Evolutionary conservation across 2,797 vertebrate species (phyloP).

Genomic region (Acanthurus leucopareius): DNA sequence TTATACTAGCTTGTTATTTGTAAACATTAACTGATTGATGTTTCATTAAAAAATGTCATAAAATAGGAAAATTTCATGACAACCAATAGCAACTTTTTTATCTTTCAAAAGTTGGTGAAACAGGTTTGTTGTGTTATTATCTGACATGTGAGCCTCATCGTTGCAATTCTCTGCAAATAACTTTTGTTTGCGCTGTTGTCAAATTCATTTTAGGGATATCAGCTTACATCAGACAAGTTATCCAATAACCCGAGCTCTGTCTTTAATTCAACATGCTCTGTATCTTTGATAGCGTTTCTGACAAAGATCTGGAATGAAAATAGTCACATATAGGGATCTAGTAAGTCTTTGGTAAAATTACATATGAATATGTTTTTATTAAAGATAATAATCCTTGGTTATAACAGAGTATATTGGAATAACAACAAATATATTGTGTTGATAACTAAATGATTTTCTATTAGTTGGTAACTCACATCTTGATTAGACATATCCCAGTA

Average conservation of each 20-base stretch:
- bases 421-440: background rate
- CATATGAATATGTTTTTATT: background rate
- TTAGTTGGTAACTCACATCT: constrained; percentile 90
- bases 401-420: background rate
- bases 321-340: background rate
- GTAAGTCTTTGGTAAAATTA: too few relatives aligned
- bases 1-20: background rate
- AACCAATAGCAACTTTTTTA: background rate
- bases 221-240: too few relatives aligned
- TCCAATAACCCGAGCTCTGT: background rate
- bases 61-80: background rate
- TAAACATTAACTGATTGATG: background rate
- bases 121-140: too few relatives aligned
- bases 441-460: background rate
- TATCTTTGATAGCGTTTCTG: background rate
- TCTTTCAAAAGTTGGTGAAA: too few relatives aligned
- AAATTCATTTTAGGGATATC: too few relatives aligned
- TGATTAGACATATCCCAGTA: constrained; percentile 99
- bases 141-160: too few relatives aligned
- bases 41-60: background rate
- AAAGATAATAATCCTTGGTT: background rate
- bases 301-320: too few relatives aligned
- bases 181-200: too few relatives aligned
- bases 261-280: background rate
- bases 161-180: too few relatives aligned